Evolutionary conservation across 2,797 vertebrate species (phyloP), one percentile per base, ranked within the genome.

Genomic region (Arctocebus calabarensis): DNA sequence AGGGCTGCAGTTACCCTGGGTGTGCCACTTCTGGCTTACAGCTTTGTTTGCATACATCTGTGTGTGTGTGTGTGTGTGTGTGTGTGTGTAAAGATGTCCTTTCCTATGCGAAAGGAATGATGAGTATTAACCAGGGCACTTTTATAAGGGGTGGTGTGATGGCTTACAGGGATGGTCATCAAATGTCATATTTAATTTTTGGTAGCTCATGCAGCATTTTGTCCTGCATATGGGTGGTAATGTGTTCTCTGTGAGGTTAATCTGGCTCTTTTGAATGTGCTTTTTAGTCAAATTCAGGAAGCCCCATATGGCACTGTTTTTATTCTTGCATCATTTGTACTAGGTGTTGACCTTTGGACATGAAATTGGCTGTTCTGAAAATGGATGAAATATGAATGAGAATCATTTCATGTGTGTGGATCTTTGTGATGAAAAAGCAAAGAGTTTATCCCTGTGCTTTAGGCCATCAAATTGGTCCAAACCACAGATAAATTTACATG

Each of bases 241-340:
- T 62, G 62, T 91, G 94, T 82, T 94, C 59, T 89, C 84, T 61
- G 37, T 71, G 82, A 95, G 89, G 82, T 88, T 95, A 83, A 90
- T 78, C 43, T 91, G 91, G 70, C 73, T 93, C 81, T 75, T 81
- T 59, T 68, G 71, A 61, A 85, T 87, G 75, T 86, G 82, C 91
- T 93, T 96, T 95, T 73, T 81, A 74, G 57, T 92, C 74, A 52
- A 74, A 92, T 84, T 74, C 73, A 34, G 55, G 37, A 57, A 93
- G 82, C 85, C 75, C 95, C 94, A 74, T 93, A 88, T 90, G 94
- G 95, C 27, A 11, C 45, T 92, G 77, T 92, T 95, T 91, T 95
- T 88, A 81, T 82, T 94, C 81, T 91, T 94, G 79, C 40, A 94
- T 75, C 92, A n/a, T 96, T 45, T 88, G 92, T 85, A 23, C 40